Conservation (phyloP, 2,113 vertebrate species). For the Mus spicilegus region DNA sequence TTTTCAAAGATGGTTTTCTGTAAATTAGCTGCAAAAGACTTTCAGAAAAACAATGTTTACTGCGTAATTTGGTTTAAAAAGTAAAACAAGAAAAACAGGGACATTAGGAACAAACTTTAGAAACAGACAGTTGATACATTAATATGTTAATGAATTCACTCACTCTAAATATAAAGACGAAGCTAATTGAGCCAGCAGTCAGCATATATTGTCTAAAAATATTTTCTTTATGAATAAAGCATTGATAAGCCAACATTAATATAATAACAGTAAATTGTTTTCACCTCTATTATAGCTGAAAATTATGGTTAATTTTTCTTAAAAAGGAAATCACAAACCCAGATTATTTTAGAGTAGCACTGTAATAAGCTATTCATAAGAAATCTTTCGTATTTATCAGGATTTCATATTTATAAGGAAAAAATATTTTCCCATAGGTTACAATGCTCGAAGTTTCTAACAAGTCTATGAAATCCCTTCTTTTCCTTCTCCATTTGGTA, state of each 20-base stretch:
- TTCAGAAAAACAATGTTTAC: conserved; percentile 67
- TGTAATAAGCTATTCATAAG: not conserved
- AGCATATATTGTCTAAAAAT: conserved; percentile 10
- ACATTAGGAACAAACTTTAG: conserved; percentile 16
- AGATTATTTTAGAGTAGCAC: conserved; percentile 14
- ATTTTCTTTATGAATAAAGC: conserved; percentile 25
- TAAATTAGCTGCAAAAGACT: conserved; percentile 72
- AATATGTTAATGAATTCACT: conserved; percentile 7
- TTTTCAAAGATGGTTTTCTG: conserved; percentile 75
- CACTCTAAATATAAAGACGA: not conserved
- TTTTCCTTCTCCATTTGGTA: not conserved
- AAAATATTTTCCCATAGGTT: not conserved
- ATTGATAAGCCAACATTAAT: conserved; percentile 27
- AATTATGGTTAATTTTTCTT: conserved; percentile 45
- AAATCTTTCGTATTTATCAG: not conserved
- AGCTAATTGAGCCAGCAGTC: conserved; percentile 16
- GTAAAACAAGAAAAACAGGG: not conserved
- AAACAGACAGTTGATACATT: conserved; percentile 51
- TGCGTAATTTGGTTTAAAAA: conserved; percentile 25
- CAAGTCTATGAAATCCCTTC: not conserved
- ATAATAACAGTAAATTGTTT: conserved; percentile 9
- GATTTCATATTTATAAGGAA: not conserved
- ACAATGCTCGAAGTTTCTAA: not conserved
- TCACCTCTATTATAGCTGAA: conserved; percentile 27
- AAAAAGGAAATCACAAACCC: conserved; percentile 20